A percentile compares a stretch with the other conserved stretches of the same genome.
These are phyloP conservation scores for Hippocampus zosterae DNA, from an alignment of 2,113 vertebrate genomes.

Conservation along the genomic window DNA sequence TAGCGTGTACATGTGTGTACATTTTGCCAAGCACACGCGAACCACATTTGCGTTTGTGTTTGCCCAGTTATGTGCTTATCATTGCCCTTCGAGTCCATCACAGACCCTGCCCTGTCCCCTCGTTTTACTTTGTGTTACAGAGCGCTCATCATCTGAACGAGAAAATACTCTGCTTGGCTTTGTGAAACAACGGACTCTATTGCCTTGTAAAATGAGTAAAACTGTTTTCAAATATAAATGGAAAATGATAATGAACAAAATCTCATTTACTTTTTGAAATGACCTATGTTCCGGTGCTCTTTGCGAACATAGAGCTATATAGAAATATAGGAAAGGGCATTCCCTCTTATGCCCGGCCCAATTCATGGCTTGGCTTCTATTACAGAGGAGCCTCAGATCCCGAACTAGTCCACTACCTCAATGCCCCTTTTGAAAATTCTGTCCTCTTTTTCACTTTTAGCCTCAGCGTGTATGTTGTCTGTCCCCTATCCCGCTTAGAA, in stretches of 20 bases:
- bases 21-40: constrained; percentile 5
- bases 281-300: constrained; percentile 6
- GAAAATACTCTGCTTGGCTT: constrained; percentile 8
- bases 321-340: constrained; percentile 7
- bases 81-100: not conserved
- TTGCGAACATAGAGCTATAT: constrained; percentile 23
- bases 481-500: constrained; percentile 35
- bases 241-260: not conserved
- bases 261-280: not conserved
- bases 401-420: constrained; percentile 45
- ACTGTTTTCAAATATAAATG: not conserved
- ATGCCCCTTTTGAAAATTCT: constrained; percentile 43
- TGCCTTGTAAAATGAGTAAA: not conserved
- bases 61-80: constrained; percentile 32
- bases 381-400: constrained; percentile 37
- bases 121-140: not conserved
- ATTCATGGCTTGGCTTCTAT: constrained; percentile 45
- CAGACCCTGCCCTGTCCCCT: not conserved
- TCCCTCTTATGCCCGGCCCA: constrained; percentile 37
- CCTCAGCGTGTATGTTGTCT: constrained; percentile 28
- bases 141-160: not conserved
- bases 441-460: constrained; percentile 39
- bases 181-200: not conserved
- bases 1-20: not conserved
- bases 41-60: constrained; percentile 10